These are phyloP conservation scores for Leptarthrus brevirostris DNA, from an alignment of 2,888 invertebrate genomes.

Conservation along the genomic window DNA sequence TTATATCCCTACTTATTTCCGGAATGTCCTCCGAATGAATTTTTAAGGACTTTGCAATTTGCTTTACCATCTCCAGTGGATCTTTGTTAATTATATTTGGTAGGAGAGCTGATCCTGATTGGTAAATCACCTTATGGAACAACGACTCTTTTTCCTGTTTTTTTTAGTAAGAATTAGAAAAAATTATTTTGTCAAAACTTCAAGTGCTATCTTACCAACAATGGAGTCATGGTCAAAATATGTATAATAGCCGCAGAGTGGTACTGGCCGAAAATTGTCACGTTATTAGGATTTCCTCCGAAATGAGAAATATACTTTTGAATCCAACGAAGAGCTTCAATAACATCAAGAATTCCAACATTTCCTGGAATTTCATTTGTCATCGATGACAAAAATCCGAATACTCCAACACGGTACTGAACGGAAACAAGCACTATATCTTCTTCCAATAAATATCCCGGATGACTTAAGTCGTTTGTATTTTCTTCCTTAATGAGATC, in stretches of 20 bases:
- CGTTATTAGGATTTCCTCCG: conserved; percentile 64
- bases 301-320: conserved; percentile 64
- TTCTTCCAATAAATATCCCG: conserved; percentile 66
- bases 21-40: no score
- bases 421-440: conserved; percentile 68
- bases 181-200: not conserved
- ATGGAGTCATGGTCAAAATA: conserved; percentile 61
- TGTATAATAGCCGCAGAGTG: conserved; percentile 65
- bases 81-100: conserved; percentile 68
- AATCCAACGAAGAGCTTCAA: conserved; percentile 66
- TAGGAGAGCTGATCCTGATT: conserved; percentile 69
- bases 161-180: no score
- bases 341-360: conserved; percentile 66
- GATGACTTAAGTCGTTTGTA: conserved; percentile 47
- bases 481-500: conserved; percentile 65
- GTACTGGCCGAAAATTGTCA: conserved; percentile 68
- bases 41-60: conserved; percentile 59
- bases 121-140: conserved; percentile 69
- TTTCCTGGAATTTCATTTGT: conserved; percentile 67
- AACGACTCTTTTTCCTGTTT: conserved; percentile 62
- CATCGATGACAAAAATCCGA: conserved; percentile 67
- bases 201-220: no score
- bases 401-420: conserved; percentile 69
- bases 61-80: conserved; percentile 62
- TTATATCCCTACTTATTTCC: no score